Base-by-base conservation (phyloP, 2,113 vertebrate species). In the Ctenomys sociabilis region DNA sequence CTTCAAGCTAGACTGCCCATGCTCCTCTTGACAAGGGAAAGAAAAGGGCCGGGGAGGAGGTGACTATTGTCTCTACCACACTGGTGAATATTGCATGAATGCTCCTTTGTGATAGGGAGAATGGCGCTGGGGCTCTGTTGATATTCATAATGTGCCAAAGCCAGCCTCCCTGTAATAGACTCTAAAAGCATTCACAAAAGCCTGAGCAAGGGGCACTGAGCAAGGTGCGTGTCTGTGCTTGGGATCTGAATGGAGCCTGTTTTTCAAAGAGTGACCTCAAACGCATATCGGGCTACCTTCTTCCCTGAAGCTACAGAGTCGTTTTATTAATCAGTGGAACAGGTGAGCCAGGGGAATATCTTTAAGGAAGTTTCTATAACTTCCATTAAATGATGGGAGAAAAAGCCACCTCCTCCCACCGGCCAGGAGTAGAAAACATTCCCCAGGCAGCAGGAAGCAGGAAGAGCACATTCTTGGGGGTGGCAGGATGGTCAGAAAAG, bases 161-260 rank as follows among this genome's bases (percentile, higher is more conserved):
- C 85, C 64, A 86, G 78, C 91, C 90, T 97, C 90, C 86, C 85
- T 0, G 32, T 95, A 93, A 96, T n/a, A 81, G 88, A 86, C 86
- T 87, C 90, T 95, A 77, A 96, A 95, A 91, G 91, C 95, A 68
- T 78, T 95, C 95, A 97, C 96, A 94, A 94, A 96, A 96, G 88
- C 92, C 82, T 49, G 35, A n/a, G 77, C 66, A 45, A 94, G 85
- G 83, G n/a, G 63, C 72, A 14, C 5, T 0, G 30, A 80, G 54
- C 77, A 77, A 94, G 68, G 75, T 84, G 80, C 21, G 49, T 26
- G 24, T 13, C 70, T 75, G 87, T 93, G 93, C 64, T 54, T 86
- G 75, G 81, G 73, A 95, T 92, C 52, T 91, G 94, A 95, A 90
- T 85, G 78, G 78, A 89, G 66, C 90, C 7, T 45, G 77, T 35